Evolutionary conservation across 2,888 invertebrate species (phyloP), one percentile per base, ranked within the genome.

Genomic region (Pterostichus niger): DNA sequence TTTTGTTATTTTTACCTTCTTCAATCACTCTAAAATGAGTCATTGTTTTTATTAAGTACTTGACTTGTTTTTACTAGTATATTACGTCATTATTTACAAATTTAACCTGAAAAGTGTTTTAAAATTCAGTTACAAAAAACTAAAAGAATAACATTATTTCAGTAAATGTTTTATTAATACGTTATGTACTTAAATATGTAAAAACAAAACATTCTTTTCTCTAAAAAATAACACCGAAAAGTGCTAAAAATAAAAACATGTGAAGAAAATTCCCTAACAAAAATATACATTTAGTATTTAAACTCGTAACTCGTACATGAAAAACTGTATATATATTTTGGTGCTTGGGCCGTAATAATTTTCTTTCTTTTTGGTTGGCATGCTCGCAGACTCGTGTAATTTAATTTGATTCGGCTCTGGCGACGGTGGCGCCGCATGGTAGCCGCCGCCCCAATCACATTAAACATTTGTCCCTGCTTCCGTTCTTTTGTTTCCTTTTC

Each of bases 401-500:
- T 78, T 56, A 61, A 78, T 78, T 78, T 78, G 44, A 78, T 77
- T 78, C 78, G 61, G 3, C 44, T n/a, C 24, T 17, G 33, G 17
- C 33, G 59, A 15, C 49, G 15, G 64, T 33, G 17, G 79, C 68
- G 52, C 68, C 24, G 13, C 46, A 10, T 24, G n/a, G 68, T 68
- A 49, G 64, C 68, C 68, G 64, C 46, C 64, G 35, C 35, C 24
- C 79, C 52, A 79, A 68, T 79, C 79, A 68, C 68, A 79, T 79
- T 64, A 33, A 49, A 79, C 79, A 79, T 79, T 79, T 79, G 68
- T 79, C 68, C 52, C 46, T 6, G 35, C 49, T 79, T 79, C 52
- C 79, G 79, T 49, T 79, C 79, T 68, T 79, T 79, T 79, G 79
- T 79, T 79, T 79, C 52, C 79, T 78, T 61, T 56, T n/a, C 77